A percentile compares a stretch with the other conserved stretches of the same genome.
These are phyloP conservation scores for Pterophyllum scalare DNA, from an alignment of 2,113 vertebrate species.

Conservation along the genomic window DNA sequence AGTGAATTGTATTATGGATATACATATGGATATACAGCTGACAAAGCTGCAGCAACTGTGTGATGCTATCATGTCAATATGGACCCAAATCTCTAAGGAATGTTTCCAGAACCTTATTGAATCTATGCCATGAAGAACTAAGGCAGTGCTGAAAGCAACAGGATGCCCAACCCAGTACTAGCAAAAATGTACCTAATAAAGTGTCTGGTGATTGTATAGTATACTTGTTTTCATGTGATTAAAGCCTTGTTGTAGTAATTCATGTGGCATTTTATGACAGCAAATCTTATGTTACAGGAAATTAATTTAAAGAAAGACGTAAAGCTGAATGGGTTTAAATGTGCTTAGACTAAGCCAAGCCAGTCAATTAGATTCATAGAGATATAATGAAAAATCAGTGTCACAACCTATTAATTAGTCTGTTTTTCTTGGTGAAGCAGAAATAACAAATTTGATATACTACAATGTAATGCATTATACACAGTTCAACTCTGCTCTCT, in stretches of 20 bases:
- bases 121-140: no score
- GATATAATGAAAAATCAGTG: slow-evolving; percentile 46
- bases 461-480: not conserved
- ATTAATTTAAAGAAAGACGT: not conserved
- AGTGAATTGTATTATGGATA: not conserved
- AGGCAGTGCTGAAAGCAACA: not conserved
- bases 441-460: not conserved
- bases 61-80: not conserved
- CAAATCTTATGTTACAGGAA: not conserved
- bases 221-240: not conserved
- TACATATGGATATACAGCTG: not conserved
- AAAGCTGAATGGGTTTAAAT: slow-evolving; percentile 31
- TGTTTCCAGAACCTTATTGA: no score
- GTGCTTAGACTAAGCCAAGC: not conserved
- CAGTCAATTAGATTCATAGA: slow-evolving; percentile 17
- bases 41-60: not conserved
- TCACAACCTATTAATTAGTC: not conserved
- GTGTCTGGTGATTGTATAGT: not conserved
- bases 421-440: slow-evolving; percentile 14
- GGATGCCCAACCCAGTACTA: no score
- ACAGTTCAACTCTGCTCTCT: not conserved
- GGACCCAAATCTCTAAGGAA: not conserved
- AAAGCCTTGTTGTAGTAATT: not conserved
- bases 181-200: not conserved
- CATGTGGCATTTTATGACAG: not conserved